Percentiles rank a stretch among this genome's conserved stretches.
Evolutionary conservation across 2,797 vertebrate species (phyloP).

Genomic region (Cirrhinus molitorella): DNA sequence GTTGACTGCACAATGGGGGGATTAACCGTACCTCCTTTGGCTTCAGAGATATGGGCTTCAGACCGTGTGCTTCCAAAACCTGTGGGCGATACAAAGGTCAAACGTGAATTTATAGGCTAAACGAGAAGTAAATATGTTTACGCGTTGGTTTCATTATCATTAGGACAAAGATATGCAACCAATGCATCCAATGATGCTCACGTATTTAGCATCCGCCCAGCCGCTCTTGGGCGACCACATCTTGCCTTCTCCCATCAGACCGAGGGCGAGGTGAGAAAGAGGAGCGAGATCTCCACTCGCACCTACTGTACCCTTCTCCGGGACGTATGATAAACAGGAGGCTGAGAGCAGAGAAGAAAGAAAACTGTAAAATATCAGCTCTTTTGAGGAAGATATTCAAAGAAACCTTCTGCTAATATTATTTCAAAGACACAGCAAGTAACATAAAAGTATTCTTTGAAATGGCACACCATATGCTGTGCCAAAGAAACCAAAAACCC

Average conservation of each 20-base stretch:
- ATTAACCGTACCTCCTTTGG: slow-evolving; percentile 92
- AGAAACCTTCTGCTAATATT: background rate
- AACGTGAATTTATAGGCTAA: slow-evolving; percentile 62
- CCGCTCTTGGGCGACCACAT: slow-evolving; percentile 99
- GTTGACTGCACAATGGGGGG: slow-evolving; percentile 46
- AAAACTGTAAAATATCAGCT: background rate
- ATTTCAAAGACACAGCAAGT: background rate
- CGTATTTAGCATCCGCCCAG: slow-evolving; percentile 99
- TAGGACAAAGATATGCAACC: slow-evolving; percentile 28
- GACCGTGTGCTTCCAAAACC: slow-evolving; percentile 95
- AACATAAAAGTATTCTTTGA: slow-evolving; percentile 9
- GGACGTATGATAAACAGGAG: slow-evolving; percentile 95
- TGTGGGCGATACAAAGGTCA: slow-evolving; percentile 70
- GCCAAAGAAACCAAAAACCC: slow-evolving; percentile 27
- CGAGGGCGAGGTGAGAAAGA: slow-evolving; percentile 95
- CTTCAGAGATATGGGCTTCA: slow-evolving; percentile 91
- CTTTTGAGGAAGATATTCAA: background rate
- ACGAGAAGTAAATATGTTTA: slow-evolving; percentile 73
- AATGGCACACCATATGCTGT: slow-evolving; percentile 21
- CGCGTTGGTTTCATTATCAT: slow-evolving; percentile 54
- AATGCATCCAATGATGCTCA: slow-evolving; percentile 74
- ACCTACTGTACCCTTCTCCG: slow-evolving; percentile 97
- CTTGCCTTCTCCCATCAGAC: slow-evolving; percentile 96
- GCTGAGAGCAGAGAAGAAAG: slow-evolving; percentile 73
- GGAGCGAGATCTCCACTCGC: slow-evolving; percentile 97